A percentile compares a stretch with the other conserved stretches of the same genome.
phyloP scores from a whole-genome alignment of 2,113 vertebrate genomes.

The Ceyx melanurus region DNA sequence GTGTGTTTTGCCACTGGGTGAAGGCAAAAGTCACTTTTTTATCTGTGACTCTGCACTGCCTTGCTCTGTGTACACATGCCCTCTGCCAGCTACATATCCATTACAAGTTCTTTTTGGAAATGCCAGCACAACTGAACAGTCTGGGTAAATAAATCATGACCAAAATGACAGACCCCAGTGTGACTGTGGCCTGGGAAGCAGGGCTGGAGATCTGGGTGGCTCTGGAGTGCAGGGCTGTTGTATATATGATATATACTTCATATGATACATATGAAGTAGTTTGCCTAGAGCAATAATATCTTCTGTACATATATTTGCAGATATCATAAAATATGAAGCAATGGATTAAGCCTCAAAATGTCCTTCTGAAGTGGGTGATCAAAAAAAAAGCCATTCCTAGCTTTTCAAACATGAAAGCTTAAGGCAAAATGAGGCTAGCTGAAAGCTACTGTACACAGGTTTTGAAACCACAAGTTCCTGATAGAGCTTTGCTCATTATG shows the following conservation, averaged over 20 bases:
- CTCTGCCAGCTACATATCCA: slow-evolving; percentile 69
- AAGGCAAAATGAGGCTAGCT: background rate
- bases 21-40: background rate
- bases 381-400: background rate
- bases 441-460: background rate
- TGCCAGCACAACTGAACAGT: background rate
- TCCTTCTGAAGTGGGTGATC: slow-evolving; percentile 4
- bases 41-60: background rate
- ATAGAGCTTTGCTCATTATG: background rate
- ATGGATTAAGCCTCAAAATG: background rate
- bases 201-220: background rate
- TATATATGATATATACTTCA: background rate
- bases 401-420: background rate
- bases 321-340: background rate
- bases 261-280: background rate
- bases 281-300: background rate
- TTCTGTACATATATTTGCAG: background rate
- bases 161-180: background rate
- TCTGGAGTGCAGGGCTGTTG: background rate
- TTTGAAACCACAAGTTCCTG: background rate
- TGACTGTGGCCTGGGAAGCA: background rate
- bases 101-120: slow-evolving; percentile 57
- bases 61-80: background rate
- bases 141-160: slow-evolving; percentile 53
- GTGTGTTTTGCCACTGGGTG: background rate